Percentiles rank a stretch among this genome's conserved stretches.
Conservation (phyloP, 2,797 vertebrate genomes). For the Sebastes hopkinsi region DNA sequence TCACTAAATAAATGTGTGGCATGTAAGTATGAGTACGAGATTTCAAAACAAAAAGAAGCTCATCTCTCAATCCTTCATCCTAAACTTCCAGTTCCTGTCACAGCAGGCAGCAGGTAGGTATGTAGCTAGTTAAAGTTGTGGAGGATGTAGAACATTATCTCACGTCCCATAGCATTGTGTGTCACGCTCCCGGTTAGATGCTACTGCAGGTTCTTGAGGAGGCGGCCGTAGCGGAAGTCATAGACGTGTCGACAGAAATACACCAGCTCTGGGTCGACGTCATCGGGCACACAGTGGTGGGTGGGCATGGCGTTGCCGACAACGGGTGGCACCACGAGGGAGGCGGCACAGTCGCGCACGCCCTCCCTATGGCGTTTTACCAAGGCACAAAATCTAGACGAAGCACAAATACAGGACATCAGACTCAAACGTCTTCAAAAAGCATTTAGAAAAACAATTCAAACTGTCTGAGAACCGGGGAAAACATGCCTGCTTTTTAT, state of each 20-base stretch:
- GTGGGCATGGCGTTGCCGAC: conserved; percentile 90
- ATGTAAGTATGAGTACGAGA: conserved; percentile 23
- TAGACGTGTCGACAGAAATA: conserved; percentile 99
- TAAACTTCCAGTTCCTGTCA: conserved; percentile 40
- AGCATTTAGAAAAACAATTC: background rate
- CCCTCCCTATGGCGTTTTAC: conserved; percentile 94
- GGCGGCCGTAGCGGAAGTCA: conserved; percentile 96
- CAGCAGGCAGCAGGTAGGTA: conserved; percentile 43
- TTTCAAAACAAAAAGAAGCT: conserved; percentile 54
- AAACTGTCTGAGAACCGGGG: background rate
- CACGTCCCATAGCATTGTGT: background rate
- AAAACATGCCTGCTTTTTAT: background rate
- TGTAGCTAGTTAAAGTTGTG: conserved; percentile 32
- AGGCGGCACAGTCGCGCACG: conserved; percentile 85
- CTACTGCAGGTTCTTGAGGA: conserved; percentile 99
- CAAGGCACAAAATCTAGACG: conserved; percentile 99
- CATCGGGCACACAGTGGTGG: conserved; percentile 94
- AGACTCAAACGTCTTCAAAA: background rate
- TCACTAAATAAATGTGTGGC: conserved; percentile 45
- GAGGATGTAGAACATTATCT: conserved; percentile 26
- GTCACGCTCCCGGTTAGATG: background rate
- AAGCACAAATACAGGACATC: conserved; percentile 1
- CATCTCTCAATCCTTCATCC: conserved; percentile 32
- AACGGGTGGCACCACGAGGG: conserved; percentile 89
- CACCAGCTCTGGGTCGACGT: conserved; percentile 95